Base-by-base conservation (phyloP, 2,113 vertebrate genomes). In the Serinus canaria region DNA sequence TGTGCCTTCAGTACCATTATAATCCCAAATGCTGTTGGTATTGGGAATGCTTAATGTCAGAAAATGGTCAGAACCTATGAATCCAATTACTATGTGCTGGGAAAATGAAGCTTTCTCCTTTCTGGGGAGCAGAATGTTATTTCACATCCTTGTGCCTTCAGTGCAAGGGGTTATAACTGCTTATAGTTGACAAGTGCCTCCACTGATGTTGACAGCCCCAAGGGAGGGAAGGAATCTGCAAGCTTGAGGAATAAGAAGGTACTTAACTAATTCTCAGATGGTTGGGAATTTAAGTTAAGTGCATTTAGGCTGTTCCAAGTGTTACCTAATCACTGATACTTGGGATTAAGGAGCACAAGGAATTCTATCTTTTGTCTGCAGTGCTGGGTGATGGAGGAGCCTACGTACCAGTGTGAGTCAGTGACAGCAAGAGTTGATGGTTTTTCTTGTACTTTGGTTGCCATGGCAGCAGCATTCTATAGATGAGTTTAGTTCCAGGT, bases 401-500 rank as follows among this genome's bases (percentile, higher is more conserved):
- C 76, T 56, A 41, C 28, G 68, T 37, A 35, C 47, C 60, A 8
- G 9, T 30, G 27, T 69, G 73, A 87, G 89, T 84, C 66, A 64
- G 60, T 89, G 92, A 80, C 76, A 90, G 88, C 55, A 64, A 72
- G 84, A 90, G 46, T 70, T 89, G 76, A 72, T 90, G 63, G 22
- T 35, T 35, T 58, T 85, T 74, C 83, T 75, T 75, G 73, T 81
- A 68, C 56, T 86, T 78, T 4, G 67, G 96, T 94, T 96, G 92
- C 95, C 78, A 92, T 92, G 88, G 93, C 94, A 94, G 60, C 95
- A 86, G 62, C 47, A 13, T 59, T 79, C 64, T 90, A 15, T 35
- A 83, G 68, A 44, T 25, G 60, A 81, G 44, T 81, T 90, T 68
- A 64, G 68, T 86, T 92, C 64, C 63, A 94, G 64, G 80, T 95